phyloP scores from a whole-genome alignment of 1,140 invertebrate genomes.

The Sitophilus oryzae region DNA sequence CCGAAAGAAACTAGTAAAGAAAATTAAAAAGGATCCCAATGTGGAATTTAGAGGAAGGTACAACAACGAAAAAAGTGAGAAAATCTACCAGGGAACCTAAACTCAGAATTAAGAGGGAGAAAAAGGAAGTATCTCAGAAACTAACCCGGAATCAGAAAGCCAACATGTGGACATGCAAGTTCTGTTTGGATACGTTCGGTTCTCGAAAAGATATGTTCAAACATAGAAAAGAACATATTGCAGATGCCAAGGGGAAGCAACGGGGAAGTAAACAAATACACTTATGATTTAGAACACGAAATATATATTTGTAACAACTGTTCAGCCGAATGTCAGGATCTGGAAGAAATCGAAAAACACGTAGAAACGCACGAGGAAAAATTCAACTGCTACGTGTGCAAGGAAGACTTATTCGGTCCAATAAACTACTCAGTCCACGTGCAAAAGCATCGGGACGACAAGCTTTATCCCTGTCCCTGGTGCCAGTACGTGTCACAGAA shows the following conservation, averaged over 20 bases:
- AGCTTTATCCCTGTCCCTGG: slow-evolving; percentile 30
- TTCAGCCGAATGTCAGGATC: slow-evolving; percentile 26
- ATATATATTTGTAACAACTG: slow-evolving; percentile 34
- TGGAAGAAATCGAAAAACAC: slow-evolving; percentile 35
- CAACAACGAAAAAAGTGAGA: not conserved
- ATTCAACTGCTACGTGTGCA: slow-evolving; percentile 28
- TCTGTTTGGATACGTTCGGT: slow-evolving; percentile 28
- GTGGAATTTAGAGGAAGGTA: not conserved
- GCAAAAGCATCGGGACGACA: slow-evolving; percentile 28
- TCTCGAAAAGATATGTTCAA: slow-evolving; percentile 28
- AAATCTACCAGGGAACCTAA: slow-evolving; percentile 5
- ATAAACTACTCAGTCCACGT: slow-evolving; percentile 33
- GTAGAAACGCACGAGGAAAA: slow-evolving; percentile 39
- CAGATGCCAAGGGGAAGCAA: slow-evolving; percentile 7
- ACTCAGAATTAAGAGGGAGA: slow-evolving; percentile 15
- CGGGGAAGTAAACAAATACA: slow-evolving; percentile 21
- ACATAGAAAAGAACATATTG: slow-evolving; percentile 27
- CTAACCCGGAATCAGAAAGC: slow-evolving; percentile 27
- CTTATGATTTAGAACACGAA: slow-evolving; percentile 27
- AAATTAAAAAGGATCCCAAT: too few relatives aligned
- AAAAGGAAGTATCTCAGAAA: slow-evolving; percentile 14
- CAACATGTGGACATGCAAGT: slow-evolving; percentile 32
- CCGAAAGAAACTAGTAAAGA: too few relatives aligned
- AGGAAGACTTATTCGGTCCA: slow-evolving; percentile 25
- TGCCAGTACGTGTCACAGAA: slow-evolving; percentile 29